A percentile compares a stretch with the other conserved stretches of the same genome.
Evolutionary conservation across 1,140 invertebrate species (phyloP).

Genomic region (Philopotamus ludificatus): DNA sequence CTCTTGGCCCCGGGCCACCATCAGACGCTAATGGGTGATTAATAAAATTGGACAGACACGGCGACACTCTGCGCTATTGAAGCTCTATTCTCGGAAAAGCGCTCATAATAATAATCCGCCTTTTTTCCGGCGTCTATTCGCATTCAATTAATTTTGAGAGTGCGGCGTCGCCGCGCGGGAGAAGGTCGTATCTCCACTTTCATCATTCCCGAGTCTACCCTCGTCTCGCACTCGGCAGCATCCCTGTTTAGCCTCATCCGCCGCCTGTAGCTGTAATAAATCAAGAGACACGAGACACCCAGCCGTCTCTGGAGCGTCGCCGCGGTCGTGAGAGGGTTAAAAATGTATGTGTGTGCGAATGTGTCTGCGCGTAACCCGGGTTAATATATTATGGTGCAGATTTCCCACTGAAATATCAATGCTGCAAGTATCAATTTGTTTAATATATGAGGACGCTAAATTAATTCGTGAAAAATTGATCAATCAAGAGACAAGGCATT

Average conservation of each 20-base stretch:
- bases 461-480: no score
- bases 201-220: neutral
- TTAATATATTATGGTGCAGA: no score
- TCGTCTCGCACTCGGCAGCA: constrained; percentile 1
- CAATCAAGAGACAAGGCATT: no score
- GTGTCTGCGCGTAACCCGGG: no score
- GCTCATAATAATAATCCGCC: neutral
- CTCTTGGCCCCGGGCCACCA: constrained; percentile 12
- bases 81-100: neutral
- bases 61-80: neutral
- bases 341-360: constrained; percentile 8
- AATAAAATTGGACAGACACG: constrained; percentile 10
- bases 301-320: constrained; percentile 20
- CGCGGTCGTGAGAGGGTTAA: constrained; percentile 22
- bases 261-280: constrained; percentile 27
- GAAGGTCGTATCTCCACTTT: neutral
- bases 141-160: no score
- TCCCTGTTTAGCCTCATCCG: constrained; percentile 25
- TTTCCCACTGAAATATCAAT: no score
- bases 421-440: no score
- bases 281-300: constrained; percentile 33
- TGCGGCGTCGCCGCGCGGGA: no score
- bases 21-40: constrained; percentile 4
- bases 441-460: no score
- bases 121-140: neutral